phyloP scores from a whole-genome alignment of 2,113 vertebrate genomes.

The Podiceps cristatus region DNA sequence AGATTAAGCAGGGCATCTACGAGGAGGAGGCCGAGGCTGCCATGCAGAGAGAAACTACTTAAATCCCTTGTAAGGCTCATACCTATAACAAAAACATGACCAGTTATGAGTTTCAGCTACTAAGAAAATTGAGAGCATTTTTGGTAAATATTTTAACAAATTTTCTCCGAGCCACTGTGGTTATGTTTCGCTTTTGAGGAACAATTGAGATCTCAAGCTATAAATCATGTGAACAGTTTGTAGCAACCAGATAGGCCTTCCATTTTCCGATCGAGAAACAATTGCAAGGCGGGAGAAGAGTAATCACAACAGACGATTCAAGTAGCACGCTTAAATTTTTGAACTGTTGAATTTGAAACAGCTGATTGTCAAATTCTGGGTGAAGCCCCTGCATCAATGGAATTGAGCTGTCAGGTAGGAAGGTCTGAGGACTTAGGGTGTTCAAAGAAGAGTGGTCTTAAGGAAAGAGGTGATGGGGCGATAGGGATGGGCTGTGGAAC shows the following conservation, averaged over 20 bases:
- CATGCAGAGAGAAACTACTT: neutral
- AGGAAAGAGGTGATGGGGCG: neutral
- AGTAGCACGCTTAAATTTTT: neutral
- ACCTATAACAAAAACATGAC: fast-evolving
- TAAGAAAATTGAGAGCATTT: neutral
- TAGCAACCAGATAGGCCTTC: neutral
- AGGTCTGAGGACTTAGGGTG: neutral
- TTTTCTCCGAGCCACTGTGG: neutral
- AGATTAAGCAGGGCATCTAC: neutral
- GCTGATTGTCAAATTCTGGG: too few species aligned
- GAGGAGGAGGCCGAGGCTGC: neutral
- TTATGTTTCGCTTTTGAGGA: neutral
- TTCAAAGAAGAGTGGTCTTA: neutral
- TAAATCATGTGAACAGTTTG: fast-evolving
- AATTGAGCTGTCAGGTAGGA: neutral
- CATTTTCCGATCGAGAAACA: neutral
- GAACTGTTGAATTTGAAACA: neutral
- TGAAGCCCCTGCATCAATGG: neutral
- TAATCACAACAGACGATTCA: fast-evolving
- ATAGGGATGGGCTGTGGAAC: neutral
- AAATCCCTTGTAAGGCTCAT: neutral
- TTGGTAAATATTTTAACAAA: neutral
- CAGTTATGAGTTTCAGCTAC: neutral
- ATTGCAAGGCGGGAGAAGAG: neutral
- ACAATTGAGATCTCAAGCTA: neutral